A percentile compares a stretch with the other conserved stretches of the same genome.
Evolutionary conservation across 2,113 vertebrate species (phyloP).

Genomic region (Gambusia holbrooki): DNA sequence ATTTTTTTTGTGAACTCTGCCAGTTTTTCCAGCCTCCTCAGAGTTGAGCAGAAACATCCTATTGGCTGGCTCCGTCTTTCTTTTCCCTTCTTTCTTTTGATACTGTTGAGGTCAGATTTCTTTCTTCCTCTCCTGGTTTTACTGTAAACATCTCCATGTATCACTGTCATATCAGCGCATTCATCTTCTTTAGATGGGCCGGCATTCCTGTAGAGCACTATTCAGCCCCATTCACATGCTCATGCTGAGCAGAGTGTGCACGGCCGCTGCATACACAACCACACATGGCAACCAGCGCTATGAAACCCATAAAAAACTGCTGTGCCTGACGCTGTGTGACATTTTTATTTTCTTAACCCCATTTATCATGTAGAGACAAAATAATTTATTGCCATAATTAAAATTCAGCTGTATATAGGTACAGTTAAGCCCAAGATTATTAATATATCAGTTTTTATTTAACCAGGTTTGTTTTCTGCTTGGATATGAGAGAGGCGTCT

Average conservation of each 20-base stretch:
- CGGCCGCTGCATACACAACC: constrained; percentile 17
- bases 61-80: constrained; percentile 14
- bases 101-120: constrained; percentile 33
- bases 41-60: constrained; percentile 52
- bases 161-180: constrained; percentile 78
- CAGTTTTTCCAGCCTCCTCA: constrained; percentile 4
- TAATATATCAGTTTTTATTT: background rate
- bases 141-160: constrained; percentile 78
- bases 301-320: constrained; percentile 29
- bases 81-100: constrained; percentile 25
- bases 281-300: constrained; percentile 1
- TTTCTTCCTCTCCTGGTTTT: constrained; percentile 42
- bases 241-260: constrained; percentile 46
- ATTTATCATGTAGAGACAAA: constrained; percentile 55
- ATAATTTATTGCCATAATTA: constrained; percentile 13
- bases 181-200: constrained; percentile 61
- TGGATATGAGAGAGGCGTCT: background rate
- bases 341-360: constrained; percentile 38
- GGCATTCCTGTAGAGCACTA: constrained; percentile 51
- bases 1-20: no score
- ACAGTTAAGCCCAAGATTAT: background rate
- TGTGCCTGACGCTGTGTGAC: constrained; percentile 31
- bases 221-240: constrained; percentile 51
- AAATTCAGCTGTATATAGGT: constrained; percentile 27
- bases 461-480: background rate